phyloP scores from a whole-genome alignment of 2,888 invertebrate species.

The Drosophila formosana region DNA sequence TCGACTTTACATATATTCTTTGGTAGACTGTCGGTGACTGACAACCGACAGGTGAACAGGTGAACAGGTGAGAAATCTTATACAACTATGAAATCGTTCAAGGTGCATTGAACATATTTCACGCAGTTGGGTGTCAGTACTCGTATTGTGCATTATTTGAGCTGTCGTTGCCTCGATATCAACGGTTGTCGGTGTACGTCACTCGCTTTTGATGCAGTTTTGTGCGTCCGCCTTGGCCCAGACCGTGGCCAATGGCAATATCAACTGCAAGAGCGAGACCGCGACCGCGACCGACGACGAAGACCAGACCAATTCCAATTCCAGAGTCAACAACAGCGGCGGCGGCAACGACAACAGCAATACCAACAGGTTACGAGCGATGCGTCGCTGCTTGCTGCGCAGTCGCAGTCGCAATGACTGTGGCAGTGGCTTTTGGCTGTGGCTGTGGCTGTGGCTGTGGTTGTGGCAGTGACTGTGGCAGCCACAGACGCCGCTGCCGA shows the following conservation, averaged over 20 bases:
- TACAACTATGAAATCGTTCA: constrained; percentile 17
- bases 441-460: constrained; percentile 4
- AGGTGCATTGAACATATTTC: constrained; percentile 10
- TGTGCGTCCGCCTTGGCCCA: constrained; percentile 32
- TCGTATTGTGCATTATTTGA: constrained; percentile 10
- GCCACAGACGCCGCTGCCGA: constrained; percentile 55
- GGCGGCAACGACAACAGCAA: constrained; percentile 46
- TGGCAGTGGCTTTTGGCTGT: constrained; percentile 13
- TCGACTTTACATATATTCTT: neutral
- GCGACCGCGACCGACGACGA: constrained; percentile 14
- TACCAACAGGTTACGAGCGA: constrained; percentile 65
- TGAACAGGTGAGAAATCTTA: constrained; percentile 21
- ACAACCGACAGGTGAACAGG: constrained; percentile 8
- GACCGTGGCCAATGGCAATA: constrained; percentile 42
- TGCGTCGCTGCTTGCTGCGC: constrained; percentile 51
- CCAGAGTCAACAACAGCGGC: constrained; percentile 46
- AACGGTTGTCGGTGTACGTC: constrained; percentile 22
- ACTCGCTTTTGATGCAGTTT: constrained; percentile 35
- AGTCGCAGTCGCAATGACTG: constrained; percentile 47
- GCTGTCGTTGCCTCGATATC: constrained; percentile 6
- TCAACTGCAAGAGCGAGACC: constrained; percentile 15
- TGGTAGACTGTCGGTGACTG: neutral
- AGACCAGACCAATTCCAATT: constrained; percentile 45
- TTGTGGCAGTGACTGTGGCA: constrained; percentile 16
- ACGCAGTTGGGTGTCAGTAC: constrained; percentile 20